A percentile compares a stretch with the other conserved stretches of the same genome.
phyloP scores from a whole-genome alignment of 2,113 vertebrate species.

The Monopterus albus region DNA sequence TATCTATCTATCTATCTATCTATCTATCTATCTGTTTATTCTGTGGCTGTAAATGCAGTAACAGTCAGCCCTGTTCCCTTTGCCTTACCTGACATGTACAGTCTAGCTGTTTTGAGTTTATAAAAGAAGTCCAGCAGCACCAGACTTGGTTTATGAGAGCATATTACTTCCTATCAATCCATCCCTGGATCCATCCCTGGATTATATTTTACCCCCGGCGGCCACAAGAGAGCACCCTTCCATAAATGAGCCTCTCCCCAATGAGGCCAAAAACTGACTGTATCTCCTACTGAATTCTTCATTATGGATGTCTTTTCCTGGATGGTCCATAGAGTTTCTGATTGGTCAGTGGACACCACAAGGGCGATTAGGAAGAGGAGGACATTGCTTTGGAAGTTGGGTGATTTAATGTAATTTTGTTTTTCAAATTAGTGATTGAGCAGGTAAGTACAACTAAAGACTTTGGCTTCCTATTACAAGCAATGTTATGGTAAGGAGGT shows the following conservation, averaged over 20 bases:
- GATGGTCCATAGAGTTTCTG: slow-evolving; percentile 10
- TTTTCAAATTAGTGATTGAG: slow-evolving; percentile 3
- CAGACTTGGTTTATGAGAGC: slow-evolving; percentile 39
- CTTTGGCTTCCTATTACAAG: background rate
- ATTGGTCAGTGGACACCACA: slow-evolving; percentile 22
- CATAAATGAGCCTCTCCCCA: slow-evolving; percentile 55
- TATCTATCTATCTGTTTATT: slow-evolving; percentile 53
- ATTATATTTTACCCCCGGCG: slow-evolving; percentile 47
- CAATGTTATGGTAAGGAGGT: no score
- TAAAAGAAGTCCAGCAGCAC: slow-evolving; percentile 33
- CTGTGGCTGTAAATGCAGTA: no score
- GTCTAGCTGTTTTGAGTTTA: slow-evolving; percentile 2
- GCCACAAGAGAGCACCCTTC: slow-evolving; percentile 83
- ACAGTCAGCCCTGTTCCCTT: no score
- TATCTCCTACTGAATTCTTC: slow-evolving; percentile 22
- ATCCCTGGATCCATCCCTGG: slow-evolving; percentile 16
- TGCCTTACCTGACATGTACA: background rate
- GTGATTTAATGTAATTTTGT: background rate
- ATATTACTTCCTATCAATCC: slow-evolving; percentile 48
- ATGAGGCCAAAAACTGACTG: background rate
- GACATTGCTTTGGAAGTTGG: background rate
- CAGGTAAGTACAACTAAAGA: background rate
- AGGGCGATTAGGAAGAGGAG: slow-evolving; percentile 1
- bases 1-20: slow-evolving; percentile 43
- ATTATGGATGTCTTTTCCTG: slow-evolving; percentile 28